Conservation (phyloP, 1,140 invertebrate genomes). For the Drosophila pseudoananassae region DNA sequence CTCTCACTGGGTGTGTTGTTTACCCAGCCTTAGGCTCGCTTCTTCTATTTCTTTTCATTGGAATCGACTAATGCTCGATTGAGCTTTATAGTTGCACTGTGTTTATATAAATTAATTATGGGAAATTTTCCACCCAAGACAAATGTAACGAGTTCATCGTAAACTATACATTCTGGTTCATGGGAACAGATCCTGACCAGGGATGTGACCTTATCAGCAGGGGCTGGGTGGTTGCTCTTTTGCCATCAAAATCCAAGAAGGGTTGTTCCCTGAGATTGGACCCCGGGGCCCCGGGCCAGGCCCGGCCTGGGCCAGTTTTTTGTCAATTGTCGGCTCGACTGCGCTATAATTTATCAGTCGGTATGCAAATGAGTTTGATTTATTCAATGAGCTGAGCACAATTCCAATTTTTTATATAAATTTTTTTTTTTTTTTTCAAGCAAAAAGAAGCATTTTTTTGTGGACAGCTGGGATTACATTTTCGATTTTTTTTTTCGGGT, state of each 20-base stretch:
- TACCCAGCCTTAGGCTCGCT: no score
- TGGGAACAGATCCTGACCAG: not conserved
- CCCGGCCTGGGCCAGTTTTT: conserved; percentile 44
- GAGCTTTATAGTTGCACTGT: conserved; percentile 37
- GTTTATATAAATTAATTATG: conserved; percentile 49
- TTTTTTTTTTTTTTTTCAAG: no score
- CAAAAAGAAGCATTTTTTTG: conserved; percentile 15
- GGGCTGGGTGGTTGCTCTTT: conserved; percentile 57
- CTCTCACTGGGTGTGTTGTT: conserved; percentile 9
- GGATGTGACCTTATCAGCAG: conserved; percentile 26
- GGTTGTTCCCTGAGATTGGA: conserved; percentile 44
- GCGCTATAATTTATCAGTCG: conserved; percentile 79
- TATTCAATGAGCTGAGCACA: conserved; percentile 81
- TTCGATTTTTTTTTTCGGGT: conserved; percentile 14
- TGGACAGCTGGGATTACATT: conserved; percentile 58
- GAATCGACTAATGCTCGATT: conserved; percentile 37
- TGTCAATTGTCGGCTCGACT: conserved; percentile 77
- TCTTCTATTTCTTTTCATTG: conserved; percentile 29
- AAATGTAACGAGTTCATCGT: conserved; percentile 6
- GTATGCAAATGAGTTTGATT: conserved; percentile 83
- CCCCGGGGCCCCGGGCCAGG: no score
- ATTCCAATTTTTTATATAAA: conserved; percentile 43
- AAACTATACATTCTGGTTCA: not conserved
- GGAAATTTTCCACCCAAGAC: conserved; percentile 34
- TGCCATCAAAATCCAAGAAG: conserved; percentile 9